Base-by-base conservation (phyloP, 2,113 vertebrate genomes). In the Pluvialis apricaria region DNA sequence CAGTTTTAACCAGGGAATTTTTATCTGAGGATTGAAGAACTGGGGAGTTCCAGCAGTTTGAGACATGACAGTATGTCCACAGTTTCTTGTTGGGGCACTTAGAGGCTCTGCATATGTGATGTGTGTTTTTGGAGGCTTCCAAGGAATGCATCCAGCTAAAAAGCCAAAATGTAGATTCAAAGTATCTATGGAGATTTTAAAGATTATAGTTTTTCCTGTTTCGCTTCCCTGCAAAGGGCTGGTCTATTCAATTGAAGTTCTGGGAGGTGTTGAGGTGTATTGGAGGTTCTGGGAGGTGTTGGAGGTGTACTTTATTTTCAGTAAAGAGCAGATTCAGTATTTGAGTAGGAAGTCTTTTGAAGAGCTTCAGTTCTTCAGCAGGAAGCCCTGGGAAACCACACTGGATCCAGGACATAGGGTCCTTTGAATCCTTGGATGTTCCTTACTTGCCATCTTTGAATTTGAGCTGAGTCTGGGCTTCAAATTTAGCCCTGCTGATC, bases 51-150 rank as follows among this genome's bases (percentile, higher is more conserved):
- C 19, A 77, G 45, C 21, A 73, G n/a, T 70, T 92, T 88, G 55
- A 85, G 42, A 13, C 1, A 0, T 54, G 32, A 40, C 4, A 8
- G 14, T 51, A 47, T 16, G 66, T 13, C 32, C 14, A 45, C 13
- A 20, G 6, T 44, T 86, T 82, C 55, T 22, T 76, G 5, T 45
- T 45, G 40, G 24, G 28, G 45, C 6, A 19, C 9, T 45, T 82
- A 31, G 0, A 2, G 24, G 20, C 24, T 86, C 40, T 42, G 15
- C 0, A 0, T n/a, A 26, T 10, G 8, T 14, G 3, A 8, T 40
- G 6, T 47, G 14, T 66, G 16, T 79, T 95, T 78, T 78, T 58
- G 55, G 57, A 85, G 61, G 9, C 13, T 92, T 94, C 44, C 18
- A 66, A 61, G 40, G 20, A 68, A 47, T 25, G 8, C 6, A 25